Percentiles rank a stretch among this genome's conserved stretches.
These are phyloP conservation scores for Lamellibrachia satsuma DNA, from an alignment of 2,888 invertebrate species.

Conservation along the genomic window DNA sequence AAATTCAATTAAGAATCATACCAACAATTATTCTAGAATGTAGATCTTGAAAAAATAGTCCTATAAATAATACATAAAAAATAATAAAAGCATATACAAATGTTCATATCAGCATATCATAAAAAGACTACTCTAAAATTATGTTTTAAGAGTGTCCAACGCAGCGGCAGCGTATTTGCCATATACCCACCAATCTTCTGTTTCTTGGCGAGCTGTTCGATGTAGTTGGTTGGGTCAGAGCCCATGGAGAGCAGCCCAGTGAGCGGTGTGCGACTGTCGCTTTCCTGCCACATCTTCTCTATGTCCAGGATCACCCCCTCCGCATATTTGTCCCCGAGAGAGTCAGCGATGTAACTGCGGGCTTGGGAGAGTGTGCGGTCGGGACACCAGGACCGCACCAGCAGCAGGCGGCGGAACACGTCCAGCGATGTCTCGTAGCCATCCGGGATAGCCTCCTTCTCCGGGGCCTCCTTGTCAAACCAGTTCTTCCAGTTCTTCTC, in stretches of 20 bases:
- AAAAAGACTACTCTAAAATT: no score
- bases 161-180: no score
- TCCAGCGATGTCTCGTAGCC: constrained; percentile 64
- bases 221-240: constrained; percentile 64
- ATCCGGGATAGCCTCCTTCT: constrained; percentile 65
- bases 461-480: constrained; percentile 66
- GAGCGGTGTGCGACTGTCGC: constrained; percentile 59
- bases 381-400: constrained; percentile 65
- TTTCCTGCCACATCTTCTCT: constrained; percentile 65
- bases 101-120: no score
- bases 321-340: constrained; percentile 62
- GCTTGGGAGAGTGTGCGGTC: constrained; percentile 65
- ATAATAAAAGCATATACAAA: no score
- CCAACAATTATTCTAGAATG: no score
- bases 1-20: no score
- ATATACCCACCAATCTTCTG: constrained; percentile 55
- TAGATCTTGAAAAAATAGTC: no score
- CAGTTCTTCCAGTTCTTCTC: constrained; percentile 66
- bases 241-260: constrained; percentile 65
- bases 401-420: constrained; percentile 63
- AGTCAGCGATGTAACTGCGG: constrained; percentile 62
- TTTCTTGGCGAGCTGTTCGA: constrained; percentile 65
- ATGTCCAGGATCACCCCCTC: constrained; percentile 65
- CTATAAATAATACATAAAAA: no score
- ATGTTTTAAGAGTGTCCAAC: no score